Evolutionary conservation across 2,888 invertebrate genomes (phyloP).

Genomic region (Patella pellucida): DNA sequence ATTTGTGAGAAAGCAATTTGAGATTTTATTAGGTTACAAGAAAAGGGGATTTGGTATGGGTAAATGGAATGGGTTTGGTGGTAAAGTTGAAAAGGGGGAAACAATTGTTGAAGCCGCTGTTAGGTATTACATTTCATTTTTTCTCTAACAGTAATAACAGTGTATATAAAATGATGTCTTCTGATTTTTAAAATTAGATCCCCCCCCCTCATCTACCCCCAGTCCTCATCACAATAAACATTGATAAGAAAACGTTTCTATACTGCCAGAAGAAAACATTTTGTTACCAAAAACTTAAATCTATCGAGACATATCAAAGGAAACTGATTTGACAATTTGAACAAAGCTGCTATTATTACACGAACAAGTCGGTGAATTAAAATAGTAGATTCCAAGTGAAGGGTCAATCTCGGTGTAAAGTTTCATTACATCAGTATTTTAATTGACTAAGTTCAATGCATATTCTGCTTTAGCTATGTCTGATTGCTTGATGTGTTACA

Average conservation of each 20-base stretch:
- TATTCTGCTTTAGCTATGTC: too few species aligned
- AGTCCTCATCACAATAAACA: not conserved
- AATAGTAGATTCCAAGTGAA: too few species aligned
- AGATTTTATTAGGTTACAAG: constrained; percentile 79
- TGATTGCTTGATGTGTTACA: too few species aligned
- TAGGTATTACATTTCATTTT: constrained; percentile 71
- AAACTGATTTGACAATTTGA: too few species aligned
- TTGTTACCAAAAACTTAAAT: too few species aligned
- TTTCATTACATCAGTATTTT: too few species aligned
- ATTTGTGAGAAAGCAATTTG: constrained; percentile 70
- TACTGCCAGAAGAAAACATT: too few species aligned
- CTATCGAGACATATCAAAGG: too few species aligned
- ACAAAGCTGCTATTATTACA: too few species aligned
- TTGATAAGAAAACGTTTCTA: not conserved
- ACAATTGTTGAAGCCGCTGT: constrained; percentile 77
- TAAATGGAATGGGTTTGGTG: constrained; percentile 86
- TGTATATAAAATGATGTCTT: not conserved
- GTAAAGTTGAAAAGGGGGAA: constrained; percentile 81
- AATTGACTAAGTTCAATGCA: too few species aligned
- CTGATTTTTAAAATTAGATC: not conserved
- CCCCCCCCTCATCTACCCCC: not conserved
- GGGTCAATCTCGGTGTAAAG: too few species aligned
- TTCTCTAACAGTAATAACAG: not conserved
- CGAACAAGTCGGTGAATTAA: too few species aligned
- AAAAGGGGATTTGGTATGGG: constrained; percentile 81